A percentile compares a stretch with the other conserved stretches of the same genome.
These are phyloP conservation scores for Mystacornis crossleyi DNA, from an alignment of 2,113 vertebrate species.

Conservation along the genomic window DNA sequence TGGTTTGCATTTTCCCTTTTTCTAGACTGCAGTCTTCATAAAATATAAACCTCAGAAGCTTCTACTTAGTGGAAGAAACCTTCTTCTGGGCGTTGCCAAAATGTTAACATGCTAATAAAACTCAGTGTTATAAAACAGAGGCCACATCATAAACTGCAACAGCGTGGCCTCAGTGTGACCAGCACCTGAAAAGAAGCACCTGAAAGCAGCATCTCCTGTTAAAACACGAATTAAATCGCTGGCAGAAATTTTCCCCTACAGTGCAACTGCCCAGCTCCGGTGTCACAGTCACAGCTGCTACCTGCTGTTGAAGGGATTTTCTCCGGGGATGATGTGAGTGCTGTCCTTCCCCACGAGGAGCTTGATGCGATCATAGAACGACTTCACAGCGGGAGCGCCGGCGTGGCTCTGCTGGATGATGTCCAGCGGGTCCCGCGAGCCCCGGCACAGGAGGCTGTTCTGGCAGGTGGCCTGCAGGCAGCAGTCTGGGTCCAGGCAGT, in stretches of 20 bases:
- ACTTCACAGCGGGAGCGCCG: conserved; percentile 82
- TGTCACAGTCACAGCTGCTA: conserved; percentile 7
- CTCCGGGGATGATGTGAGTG: conserved; percentile 95
- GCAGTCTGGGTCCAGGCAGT: conserved; percentile 98
- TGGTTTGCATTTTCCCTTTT: not conserved
- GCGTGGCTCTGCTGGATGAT: conserved; percentile 92
- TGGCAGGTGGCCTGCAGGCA: conserved; percentile 96
- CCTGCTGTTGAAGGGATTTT: conserved; percentile 97
- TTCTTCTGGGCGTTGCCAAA: not conserved
- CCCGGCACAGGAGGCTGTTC: conserved; percentile 92
- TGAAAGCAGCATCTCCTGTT: not conserved
- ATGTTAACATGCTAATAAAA: not conserved
- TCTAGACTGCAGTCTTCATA: not conserved
- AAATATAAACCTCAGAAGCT: not conserved
- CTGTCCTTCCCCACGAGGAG: conserved; percentile 95
- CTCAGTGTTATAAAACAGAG: not conserved
- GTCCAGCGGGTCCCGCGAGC: conserved; percentile 92
- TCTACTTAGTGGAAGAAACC: not conserved
- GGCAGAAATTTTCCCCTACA: not conserved
- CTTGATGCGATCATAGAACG: conserved; percentile 96
- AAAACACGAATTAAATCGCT: not conserved
- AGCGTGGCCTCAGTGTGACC: not conserved
- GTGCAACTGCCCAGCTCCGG: not conserved
- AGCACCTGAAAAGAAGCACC: not conserved
- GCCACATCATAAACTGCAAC: not conserved